phyloP scores from a whole-genome alignment of 2,113 vertebrate genomes.

The Cyprinodon tularosa region DNA sequence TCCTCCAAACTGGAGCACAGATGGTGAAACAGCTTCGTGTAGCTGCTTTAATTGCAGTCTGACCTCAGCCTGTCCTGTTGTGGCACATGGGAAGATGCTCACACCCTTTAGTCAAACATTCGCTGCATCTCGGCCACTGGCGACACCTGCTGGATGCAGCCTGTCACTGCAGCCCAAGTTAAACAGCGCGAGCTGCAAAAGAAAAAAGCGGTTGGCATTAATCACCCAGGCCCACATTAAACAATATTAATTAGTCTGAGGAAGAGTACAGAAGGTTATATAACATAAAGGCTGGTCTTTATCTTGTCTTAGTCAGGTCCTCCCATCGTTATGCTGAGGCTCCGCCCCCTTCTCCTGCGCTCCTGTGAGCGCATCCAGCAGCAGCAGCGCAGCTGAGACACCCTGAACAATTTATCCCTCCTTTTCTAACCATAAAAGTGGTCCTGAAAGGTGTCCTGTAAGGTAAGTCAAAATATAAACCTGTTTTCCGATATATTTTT shows the following conservation, averaged over 20 bases:
- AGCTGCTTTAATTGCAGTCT: constrained; percentile 17
- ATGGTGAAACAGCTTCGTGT: constrained; percentile 1
- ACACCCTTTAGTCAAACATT: constrained; percentile 60
- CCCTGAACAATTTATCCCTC: neutral
- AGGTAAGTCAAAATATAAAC: constrained; percentile 21
- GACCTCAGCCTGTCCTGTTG: constrained; percentile 2
- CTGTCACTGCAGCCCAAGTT: constrained; percentile 21
- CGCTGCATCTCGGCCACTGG: neutral
- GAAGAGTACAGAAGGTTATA: neutral
- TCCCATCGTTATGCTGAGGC: neutral
- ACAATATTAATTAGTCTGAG: neutral
- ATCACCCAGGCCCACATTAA: neutral
- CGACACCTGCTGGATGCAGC: constrained; percentile 48
- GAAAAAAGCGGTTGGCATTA: neutral
- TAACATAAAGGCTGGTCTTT: neutral
- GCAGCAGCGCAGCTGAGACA: constrained; percentile 12
- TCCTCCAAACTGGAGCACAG: neutral
- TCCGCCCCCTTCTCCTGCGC: constrained; percentile 37
- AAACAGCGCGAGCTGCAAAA: neutral
- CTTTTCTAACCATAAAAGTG: neutral
- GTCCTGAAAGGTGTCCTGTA: neutral
- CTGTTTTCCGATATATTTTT: neutral
- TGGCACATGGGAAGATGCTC: constrained; percentile 7
- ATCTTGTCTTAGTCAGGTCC: neutral
- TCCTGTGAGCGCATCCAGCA: constrained; percentile 29